Percentiles rank a stretch among this genome's conserved stretches.
Conservation (phyloP, 2,113 vertebrate genomes). For the Bos javanicus region DNA sequence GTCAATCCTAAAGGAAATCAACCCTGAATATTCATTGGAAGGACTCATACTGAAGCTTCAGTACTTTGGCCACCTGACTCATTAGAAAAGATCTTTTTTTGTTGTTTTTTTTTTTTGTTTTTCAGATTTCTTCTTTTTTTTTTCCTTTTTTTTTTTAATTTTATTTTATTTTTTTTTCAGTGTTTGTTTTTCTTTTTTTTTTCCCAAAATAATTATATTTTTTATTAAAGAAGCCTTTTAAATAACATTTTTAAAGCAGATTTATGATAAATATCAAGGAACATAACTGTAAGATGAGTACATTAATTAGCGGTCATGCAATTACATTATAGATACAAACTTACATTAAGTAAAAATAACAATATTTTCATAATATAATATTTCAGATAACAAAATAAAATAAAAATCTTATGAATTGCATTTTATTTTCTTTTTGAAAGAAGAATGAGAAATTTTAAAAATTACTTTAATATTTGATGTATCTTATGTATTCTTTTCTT, state of each 20-base stretch:
- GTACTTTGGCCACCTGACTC: no score
- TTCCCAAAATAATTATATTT: neutral
- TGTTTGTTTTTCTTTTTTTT: no score
- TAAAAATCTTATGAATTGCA: neutral
- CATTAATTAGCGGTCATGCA: neutral
- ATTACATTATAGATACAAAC: neutral
- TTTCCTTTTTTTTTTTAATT: no score
- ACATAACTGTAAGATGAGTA: neutral
- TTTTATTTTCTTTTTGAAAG: constrained; percentile 5
- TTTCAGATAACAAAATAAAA: neutral
- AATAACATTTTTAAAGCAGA: neutral
- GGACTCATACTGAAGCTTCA: no score
- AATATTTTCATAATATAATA: neutral
- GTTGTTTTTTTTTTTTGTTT: no score
- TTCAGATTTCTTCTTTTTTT: no score
- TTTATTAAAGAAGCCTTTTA: neutral
- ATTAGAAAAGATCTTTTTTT: no score
- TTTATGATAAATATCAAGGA: neutral
- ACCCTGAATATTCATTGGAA: no score
- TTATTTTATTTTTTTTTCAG: no score
- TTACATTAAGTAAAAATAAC: neutral
- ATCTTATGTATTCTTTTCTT: fast-evolving
- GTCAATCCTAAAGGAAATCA: no score
- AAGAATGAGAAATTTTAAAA: neutral
- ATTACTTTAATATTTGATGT: neutral